Percentiles rank a stretch among this genome's conserved stretches.
These are phyloP conservation scores for Chrysaora quinquecirrha DNA, from an alignment of 30 jellyfish, hydroid and myxozoan species.

Conservation along the genomic window DNA sequence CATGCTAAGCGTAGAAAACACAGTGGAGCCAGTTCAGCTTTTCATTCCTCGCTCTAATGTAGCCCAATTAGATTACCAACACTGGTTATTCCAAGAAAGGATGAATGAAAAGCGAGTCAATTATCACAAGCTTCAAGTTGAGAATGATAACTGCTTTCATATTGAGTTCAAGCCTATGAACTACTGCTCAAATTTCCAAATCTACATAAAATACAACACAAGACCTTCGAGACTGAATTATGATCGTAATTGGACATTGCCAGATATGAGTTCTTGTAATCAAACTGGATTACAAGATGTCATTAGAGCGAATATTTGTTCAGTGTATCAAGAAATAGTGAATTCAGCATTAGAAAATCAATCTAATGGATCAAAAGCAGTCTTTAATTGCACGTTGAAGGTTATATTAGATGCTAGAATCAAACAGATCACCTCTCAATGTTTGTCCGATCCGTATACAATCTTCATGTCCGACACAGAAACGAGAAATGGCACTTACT, in stretches of 20 bases:
- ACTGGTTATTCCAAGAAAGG: conserved; percentile 42
- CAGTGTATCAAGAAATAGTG: conserved; percentile 21
- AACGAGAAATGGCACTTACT: conserved; percentile 29
- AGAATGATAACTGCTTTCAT: conserved; percentile 26
- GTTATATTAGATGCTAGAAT: background rate
- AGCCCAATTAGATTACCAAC: conserved; percentile 40
- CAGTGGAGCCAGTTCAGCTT: conserved; percentile 44
- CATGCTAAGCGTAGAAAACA: conserved; percentile 22
- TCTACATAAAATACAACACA: conserved; percentile 25
- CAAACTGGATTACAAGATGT: conserved; percentile 35
- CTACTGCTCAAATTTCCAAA: conserved; percentile 36
- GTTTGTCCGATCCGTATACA: conserved; percentile 36
- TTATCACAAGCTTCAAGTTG: conserved; percentile 20
- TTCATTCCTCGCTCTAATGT: conserved; percentile 19
- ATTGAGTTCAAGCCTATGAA: conserved; percentile 46
- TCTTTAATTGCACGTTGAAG: conserved; percentile 21
- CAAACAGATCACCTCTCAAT: background rate
- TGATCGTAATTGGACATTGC: conserved; percentile 52
- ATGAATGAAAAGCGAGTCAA: conserved; percentile 37
- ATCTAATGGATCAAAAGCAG: conserved; percentile 6
- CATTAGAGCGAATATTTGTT: conserved; percentile 29
- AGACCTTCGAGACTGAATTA: conserved; percentile 61
- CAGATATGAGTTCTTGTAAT: conserved; percentile 59
- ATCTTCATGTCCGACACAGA: conserved; percentile 30
- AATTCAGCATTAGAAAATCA: conserved; percentile 3